Conservation (phyloP, 2,797 vertebrate species). For the Notolepis coatsorum region DNA sequence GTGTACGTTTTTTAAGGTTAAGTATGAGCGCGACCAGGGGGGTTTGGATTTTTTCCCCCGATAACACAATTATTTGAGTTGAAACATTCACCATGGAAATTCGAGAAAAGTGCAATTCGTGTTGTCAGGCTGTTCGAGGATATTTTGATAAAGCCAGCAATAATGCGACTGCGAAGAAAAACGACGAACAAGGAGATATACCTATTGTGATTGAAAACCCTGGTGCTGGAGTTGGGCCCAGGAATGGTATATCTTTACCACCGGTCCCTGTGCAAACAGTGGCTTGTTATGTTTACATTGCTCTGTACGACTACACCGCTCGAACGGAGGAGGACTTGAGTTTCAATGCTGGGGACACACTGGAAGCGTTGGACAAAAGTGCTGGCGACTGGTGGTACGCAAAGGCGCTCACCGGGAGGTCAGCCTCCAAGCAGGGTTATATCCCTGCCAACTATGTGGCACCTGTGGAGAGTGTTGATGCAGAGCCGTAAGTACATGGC, state of each 20-base stretch:
- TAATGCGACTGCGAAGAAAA: fast-evolving
- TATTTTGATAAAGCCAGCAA: slow-evolving; percentile 60
- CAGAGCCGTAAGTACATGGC: slow-evolving; percentile 88
- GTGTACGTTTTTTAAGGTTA: too few relatives aligned
- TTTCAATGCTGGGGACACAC: slow-evolving; percentile 84
- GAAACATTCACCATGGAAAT: slow-evolving; percentile 53
- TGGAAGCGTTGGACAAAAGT: slow-evolving; percentile 82
- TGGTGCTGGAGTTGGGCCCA: fast-evolving
- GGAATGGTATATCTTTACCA: slow-evolving; percentile 1
- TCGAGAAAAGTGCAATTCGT: slow-evolving; percentile 15
- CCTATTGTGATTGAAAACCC: slow-evolving; percentile 13
- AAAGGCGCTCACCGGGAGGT: slow-evolving; percentile 73
- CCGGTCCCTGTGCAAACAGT: slow-evolving; percentile 2
- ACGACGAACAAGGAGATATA: fast-evolving
- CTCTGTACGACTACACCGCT: slow-evolving; percentile 89
- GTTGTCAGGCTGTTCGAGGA: slow-evolving; percentile 44
- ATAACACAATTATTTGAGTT: not conserved
- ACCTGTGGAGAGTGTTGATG: slow-evolving; percentile 85
- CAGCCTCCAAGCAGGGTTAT: slow-evolving; percentile 80
- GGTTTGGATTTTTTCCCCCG: too few relatives aligned
- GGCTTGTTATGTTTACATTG: slow-evolving; percentile 77
- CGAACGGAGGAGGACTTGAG: slow-evolving; percentile 91
- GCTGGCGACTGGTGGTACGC: slow-evolving; percentile 90
- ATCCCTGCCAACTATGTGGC: slow-evolving; percentile 95
- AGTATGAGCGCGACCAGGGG: slow-evolving; percentile 11